Evolutionary conservation across 2,888 invertebrate species (phyloP).

Genomic region (Dasypogon diadema): DNA sequence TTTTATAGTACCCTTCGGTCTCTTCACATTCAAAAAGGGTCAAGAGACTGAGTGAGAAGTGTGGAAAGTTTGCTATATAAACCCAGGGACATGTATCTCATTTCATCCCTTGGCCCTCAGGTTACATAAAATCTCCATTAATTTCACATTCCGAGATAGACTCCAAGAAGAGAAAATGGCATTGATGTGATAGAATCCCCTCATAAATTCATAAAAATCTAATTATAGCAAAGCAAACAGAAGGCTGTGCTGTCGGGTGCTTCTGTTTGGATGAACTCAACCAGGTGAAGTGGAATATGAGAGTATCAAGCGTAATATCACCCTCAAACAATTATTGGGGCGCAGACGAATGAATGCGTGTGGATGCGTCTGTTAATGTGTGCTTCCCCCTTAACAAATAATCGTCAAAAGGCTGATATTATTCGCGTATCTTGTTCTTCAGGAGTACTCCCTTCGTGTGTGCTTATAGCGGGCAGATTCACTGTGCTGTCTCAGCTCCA

Average conservation of each 20-base stretch:
- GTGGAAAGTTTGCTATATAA: too few species aligned
- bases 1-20: too few species aligned
- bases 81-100: neutral
- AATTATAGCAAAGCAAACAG: slow-evolving; percentile 27
- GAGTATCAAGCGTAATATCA: neutral
- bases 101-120: neutral
- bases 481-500: neutral
- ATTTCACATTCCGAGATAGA: slow-evolving; percentile 11
- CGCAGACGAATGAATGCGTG: neutral
- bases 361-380: neutral
- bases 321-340: slow-evolving; percentile 17
- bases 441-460: neutral
- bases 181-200: slow-evolving; percentile 11
- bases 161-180: slow-evolving; percentile 15
- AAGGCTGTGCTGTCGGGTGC: slow-evolving; percentile 8
- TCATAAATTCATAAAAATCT: slow-evolving; percentile 41
- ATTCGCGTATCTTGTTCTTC: slow-evolving; percentile 4
- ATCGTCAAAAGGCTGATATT: slow-evolving; percentile 13
- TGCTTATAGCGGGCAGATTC: neutral
- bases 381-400: neutral
- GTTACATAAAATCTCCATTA: neutral
- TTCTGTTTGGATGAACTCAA: neutral
- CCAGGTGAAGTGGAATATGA: slow-evolving; percentile 2
- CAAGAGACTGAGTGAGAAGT: too few species aligned
- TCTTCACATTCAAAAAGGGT: too few species aligned